Conservation (phyloP, 2,888 invertebrate species). For the Drosophila anomalipes region DNA sequence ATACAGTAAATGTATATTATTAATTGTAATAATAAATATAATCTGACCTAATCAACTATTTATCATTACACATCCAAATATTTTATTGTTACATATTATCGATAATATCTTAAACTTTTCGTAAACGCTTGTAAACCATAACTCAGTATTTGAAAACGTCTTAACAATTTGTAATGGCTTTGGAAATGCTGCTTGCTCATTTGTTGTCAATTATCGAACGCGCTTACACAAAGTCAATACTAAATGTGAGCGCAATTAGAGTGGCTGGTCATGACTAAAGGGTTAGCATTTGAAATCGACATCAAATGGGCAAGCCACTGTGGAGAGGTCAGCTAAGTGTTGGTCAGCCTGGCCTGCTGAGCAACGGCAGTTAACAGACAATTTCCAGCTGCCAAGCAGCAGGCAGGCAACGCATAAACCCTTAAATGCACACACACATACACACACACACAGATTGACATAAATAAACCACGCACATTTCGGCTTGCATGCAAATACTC, state of each 20-base stretch:
- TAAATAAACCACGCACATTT: slow-evolving; percentile 66
- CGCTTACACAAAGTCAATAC: not conserved
- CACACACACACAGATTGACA: slow-evolving; percentile 6
- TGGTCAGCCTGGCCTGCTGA: slow-evolving; percentile 17
- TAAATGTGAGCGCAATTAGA: not conserved
- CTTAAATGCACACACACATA: slow-evolving; percentile 14
- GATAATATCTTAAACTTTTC: not conserved
- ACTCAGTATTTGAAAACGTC: not conserved
- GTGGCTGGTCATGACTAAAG: slow-evolving; percentile 38
- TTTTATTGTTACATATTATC: too few species aligned
- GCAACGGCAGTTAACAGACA: slow-evolving; percentile 65
- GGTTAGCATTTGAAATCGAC: slow-evolving; percentile 39
- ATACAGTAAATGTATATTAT: not conserved
- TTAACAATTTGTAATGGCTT: not conserved
- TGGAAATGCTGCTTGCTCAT: slow-evolving; percentile 3
- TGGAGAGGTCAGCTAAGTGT: slow-evolving; percentile 28
- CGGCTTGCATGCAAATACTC: slow-evolving; percentile 73
- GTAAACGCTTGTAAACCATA: not conserved
- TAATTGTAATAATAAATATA: not conserved
- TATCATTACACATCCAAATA: not conserved
- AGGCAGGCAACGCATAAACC: slow-evolving; percentile 15
- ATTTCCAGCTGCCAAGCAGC: slow-evolving; percentile 54
- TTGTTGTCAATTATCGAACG: slow-evolving; percentile 6
- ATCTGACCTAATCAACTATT: not conserved
- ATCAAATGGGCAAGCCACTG: slow-evolving; percentile 15